These are phyloP conservation scores for Notolabrus celidotus DNA, from an alignment of 2,797 vertebrate genomes.

Conservation along the genomic window DNA sequence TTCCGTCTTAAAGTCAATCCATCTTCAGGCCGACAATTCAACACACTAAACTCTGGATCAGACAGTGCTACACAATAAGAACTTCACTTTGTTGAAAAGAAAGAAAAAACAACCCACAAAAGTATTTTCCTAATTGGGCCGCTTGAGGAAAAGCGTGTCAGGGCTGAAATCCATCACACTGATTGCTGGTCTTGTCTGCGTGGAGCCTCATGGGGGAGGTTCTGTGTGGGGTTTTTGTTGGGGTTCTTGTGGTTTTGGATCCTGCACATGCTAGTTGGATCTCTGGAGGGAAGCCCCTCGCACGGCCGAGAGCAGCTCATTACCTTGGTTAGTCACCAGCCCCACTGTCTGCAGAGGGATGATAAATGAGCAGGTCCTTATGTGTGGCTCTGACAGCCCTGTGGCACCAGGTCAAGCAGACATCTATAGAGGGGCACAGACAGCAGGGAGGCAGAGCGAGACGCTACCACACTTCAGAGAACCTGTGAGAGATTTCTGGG, in stretches of 20 bases:
- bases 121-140: constrained; percentile 74
- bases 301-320: constrained; percentile 68
- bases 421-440: constrained; percentile 20
- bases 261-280: constrained; percentile 71
- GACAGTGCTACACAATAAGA: constrained; percentile 47
- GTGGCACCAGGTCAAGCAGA: constrained; percentile 63
- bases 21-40: constrained; percentile 35
- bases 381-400: constrained; percentile 56
- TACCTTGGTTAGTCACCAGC: constrained; percentile 72
- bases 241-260: constrained; percentile 73
- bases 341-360: constrained; percentile 70
- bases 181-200: constrained; percentile 74
- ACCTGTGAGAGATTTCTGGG: constrained; percentile 29
- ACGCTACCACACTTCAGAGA: constrained; percentile 30
- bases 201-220: constrained; percentile 61
- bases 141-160: constrained; percentile 70
- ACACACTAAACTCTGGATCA: constrained; percentile 18
- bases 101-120: constrained; percentile 39
- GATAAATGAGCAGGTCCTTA: constrained; percentile 77
- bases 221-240: constrained; percentile 56
- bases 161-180: constrained; percentile 77
- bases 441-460: constrained; percentile 26
- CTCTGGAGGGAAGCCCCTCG: constrained; percentile 66
- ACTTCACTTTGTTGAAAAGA: constrained; percentile 39
- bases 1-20: constrained; percentile 59